These are phyloP conservation scores for Poecilia velifera DNA, from an alignment of 2,797 vertebrate species.

Conservation along the genomic window DNA sequence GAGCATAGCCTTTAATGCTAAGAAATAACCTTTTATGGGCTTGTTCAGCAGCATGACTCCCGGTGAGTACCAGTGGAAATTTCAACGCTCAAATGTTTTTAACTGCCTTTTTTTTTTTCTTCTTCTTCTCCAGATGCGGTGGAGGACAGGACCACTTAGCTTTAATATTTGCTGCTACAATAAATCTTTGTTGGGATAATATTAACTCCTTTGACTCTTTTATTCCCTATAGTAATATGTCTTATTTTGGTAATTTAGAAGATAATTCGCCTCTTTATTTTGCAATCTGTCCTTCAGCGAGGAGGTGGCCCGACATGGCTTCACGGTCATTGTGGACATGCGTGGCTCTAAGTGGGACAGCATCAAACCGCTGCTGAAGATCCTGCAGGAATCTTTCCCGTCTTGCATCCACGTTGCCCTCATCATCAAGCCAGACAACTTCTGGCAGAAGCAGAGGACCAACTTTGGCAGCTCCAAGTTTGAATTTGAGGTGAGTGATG, in stretches of 20 bases:
- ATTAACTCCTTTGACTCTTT: slow-evolving; percentile 1
- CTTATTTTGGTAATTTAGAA: background rate
- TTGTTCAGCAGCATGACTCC: slow-evolving; percentile 60
- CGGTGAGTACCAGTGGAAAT: slow-evolving; percentile 72
- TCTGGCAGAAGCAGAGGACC: slow-evolving; percentile 99
- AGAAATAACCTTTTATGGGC: slow-evolving; percentile 80
- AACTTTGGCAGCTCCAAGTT: slow-evolving; percentile 99
- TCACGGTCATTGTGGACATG: slow-evolving; percentile 99
- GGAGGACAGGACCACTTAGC: slow-evolving; percentile 39
- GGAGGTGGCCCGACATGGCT: slow-evolving; percentile 95
- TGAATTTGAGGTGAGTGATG: slow-evolving; percentile 92
- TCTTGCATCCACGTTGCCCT: slow-evolving; percentile 97
- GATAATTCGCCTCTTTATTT: slow-evolving; percentile 33
- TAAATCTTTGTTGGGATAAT: background rate
- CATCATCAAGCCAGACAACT: slow-evolving; percentile 99
- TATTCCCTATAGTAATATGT: background rate
- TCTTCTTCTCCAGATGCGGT: slow-evolving; percentile 31
- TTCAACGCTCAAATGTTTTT: slow-evolving; percentile 60
- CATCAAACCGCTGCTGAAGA: slow-evolving; percentile 98
- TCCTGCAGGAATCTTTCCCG: slow-evolving; percentile 96
- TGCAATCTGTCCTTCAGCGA: slow-evolving; percentile 79
- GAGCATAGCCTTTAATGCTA: slow-evolving; percentile 73
- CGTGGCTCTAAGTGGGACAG: slow-evolving; percentile 99
- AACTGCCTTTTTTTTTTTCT: slow-evolving; percentile 48
- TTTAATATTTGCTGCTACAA: slow-evolving; percentile 20